Percentiles rank a stretch among this genome's conserved stretches.
These are phyloP conservation scores for Autographa gamma DNA, from an alignment of 2,888 invertebrate species.

Conservation along the genomic window DNA sequence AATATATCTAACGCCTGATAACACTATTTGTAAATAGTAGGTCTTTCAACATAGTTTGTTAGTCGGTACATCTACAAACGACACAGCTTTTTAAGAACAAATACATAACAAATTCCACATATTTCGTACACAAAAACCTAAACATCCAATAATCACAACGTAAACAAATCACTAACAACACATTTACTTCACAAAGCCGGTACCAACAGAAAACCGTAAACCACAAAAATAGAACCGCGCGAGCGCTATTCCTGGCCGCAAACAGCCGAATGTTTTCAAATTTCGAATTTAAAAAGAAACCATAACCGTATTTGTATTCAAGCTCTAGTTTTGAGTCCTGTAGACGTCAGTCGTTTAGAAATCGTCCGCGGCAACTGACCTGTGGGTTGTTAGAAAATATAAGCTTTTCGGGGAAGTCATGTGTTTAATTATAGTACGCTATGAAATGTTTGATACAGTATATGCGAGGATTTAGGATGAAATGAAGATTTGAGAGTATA, in stretches of 20 bases:
- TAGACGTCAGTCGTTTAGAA: slow-evolving; percentile 74
- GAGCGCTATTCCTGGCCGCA: slow-evolving; percentile 17
- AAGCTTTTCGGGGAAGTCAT: slow-evolving; percentile 78
- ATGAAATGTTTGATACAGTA: slow-evolving; percentile 67
- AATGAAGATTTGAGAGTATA: too few species aligned
- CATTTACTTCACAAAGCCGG: slow-evolving; percentile 30
- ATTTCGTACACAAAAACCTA: slow-evolving; percentile 6
- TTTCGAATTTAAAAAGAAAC: slow-evolving; percentile 40
- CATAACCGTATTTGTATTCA: slow-evolving; percentile 69
- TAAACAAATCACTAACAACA: slow-evolving; percentile 44
- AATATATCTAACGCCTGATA: too few species aligned
- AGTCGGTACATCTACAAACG: not conserved
- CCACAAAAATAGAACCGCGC: slow-evolving; percentile 33
- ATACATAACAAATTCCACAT: not conserved
- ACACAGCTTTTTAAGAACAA: not conserved
- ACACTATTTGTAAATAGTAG: not conserved
- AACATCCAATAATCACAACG: slow-evolving; percentile 30
- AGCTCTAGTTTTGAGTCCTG: slow-evolving; percentile 80
- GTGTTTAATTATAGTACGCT: slow-evolving; percentile 77
- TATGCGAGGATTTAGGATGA: slow-evolving; percentile 58
- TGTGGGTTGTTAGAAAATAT: slow-evolving; percentile 75
- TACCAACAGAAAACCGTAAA: slow-evolving; percentile 39
- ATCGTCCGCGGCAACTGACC: slow-evolving; percentile 77
- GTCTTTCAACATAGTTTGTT: not conserved
- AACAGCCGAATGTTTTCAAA: slow-evolving; percentile 20